These are phyloP conservation scores for Turritopsis dohrnii DNA, from an alignment of 30 jellyfish, hydroid and myxozoan species.

Conservation along the genomic window DNA sequence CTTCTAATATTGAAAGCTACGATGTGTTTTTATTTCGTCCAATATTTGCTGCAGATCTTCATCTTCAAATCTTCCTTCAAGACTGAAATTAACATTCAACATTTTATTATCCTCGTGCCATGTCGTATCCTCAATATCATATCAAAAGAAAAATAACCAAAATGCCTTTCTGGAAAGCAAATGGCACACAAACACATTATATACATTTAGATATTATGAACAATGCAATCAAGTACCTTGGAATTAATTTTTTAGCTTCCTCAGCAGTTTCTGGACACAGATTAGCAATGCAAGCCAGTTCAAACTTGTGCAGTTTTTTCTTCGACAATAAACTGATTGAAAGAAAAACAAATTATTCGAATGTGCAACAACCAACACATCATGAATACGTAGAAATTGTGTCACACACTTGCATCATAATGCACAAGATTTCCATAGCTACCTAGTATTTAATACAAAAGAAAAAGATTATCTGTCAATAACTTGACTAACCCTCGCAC, in stretches of 20 bases:
- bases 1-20: constrained; percentile 64
- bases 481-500: constrained; percentile 84
- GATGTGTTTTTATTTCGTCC: constrained; percentile 87
- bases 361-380: neutral
- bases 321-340: constrained; percentile 76
- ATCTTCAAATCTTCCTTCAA: constrained; percentile 94
- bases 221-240: constrained; percentile 50
- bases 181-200: too few relatives aligned
- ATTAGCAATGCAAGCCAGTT: constrained; percentile 88
- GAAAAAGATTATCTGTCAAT: too few relatives aligned
- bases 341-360: neutral
- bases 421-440: too few relatives aligned
- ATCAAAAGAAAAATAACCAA: too few relatives aligned
- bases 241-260: constrained; percentile 81
- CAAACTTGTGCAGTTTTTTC: constrained; percentile 87
- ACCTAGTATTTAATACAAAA: too few relatives aligned
- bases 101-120: neutral
- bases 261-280: constrained; percentile 98
- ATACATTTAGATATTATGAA: too few relatives aligned
- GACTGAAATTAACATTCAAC: constrained; percentile 33
- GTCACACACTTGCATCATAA: too few relatives aligned
- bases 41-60: constrained; percentile 89
- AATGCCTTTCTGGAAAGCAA: too few relatives aligned
- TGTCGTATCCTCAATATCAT: too few relatives aligned
- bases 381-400: too few relatives aligned